A percentile compares a stretch with the other conserved stretches of the same genome.
These are phyloP conservation scores for Apamea monoglypha DNA, from an alignment of 2,888 invertebrate genomes.

Conservation along the genomic window DNA sequence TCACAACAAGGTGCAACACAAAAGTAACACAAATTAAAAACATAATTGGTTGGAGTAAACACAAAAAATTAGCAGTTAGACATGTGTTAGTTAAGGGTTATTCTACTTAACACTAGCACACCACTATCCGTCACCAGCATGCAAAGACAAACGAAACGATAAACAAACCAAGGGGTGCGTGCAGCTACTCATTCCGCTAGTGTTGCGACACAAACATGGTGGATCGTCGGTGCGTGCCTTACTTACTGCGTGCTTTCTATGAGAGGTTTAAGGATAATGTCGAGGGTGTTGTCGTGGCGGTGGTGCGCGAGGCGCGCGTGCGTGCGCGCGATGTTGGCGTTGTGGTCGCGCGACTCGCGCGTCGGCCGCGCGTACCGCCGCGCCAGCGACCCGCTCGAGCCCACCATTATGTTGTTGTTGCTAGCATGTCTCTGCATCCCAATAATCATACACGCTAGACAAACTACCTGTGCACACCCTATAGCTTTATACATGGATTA, in stretches of 20 bases:
- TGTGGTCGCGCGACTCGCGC: slow-evolving; percentile 82
- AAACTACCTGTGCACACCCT: slow-evolving; percentile 84
- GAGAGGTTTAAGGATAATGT: slow-evolving; percentile 90
- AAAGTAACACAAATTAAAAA: slow-evolving; percentile 63
- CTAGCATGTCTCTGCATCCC: slow-evolving; percentile 91
- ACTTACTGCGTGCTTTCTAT: slow-evolving; percentile 91
- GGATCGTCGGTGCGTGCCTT: slow-evolving; percentile 77
- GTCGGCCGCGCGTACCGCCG: slow-evolving; percentile 85
- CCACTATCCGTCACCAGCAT: slow-evolving; percentile 78
- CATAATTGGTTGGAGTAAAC: slow-evolving; percentile 61
- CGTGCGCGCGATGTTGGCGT: slow-evolving; percentile 87
- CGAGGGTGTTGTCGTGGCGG: slow-evolving; percentile 90
- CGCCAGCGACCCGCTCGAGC: slow-evolving; percentile 88
- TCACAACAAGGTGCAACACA: slow-evolving; percentile 70
- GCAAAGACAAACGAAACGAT: slow-evolving; percentile 77
- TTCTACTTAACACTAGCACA: slow-evolving; percentile 70
- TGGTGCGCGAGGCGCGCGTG: slow-evolving; percentile 82
- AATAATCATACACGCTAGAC: slow-evolving; percentile 84
- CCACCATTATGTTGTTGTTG: slow-evolving; percentile 90
- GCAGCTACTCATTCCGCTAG: slow-evolving; percentile 87
- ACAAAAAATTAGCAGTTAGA: slow-evolving; percentile 68
- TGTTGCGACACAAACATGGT: slow-evolving; percentile 81
- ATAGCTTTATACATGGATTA: slow-evolving; percentile 64
- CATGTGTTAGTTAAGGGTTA: slow-evolving; percentile 82
- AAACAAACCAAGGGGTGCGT: slow-evolving; percentile 84